Percentiles rank a stretch among this genome's conserved stretches.
These are phyloP conservation scores for Erpobdella octoculata DNA, from an alignment of 2,888 invertebrate genomes.

Conservation along the genomic window DNA sequence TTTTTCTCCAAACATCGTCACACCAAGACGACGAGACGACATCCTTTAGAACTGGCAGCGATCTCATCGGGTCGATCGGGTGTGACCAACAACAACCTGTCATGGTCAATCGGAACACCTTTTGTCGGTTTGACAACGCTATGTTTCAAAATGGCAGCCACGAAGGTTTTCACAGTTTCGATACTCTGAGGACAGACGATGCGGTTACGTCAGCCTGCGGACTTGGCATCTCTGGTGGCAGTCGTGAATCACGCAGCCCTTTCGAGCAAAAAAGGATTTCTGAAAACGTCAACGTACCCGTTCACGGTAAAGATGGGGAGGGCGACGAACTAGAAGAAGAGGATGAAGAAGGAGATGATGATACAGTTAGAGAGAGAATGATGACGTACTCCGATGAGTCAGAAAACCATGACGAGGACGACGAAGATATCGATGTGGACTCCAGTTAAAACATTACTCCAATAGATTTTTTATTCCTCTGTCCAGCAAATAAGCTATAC, in stretches of 20 bases:
- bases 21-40: not conserved
- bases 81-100: not conserved
- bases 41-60: not conserved
- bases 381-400: not conserved
- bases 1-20: not conserved
- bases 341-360: conserved; percentile 11
- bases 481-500: too few relatives aligned
- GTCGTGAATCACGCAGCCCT: not conserved
- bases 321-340: not conserved
- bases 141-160: not conserved
- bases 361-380: not conserved
- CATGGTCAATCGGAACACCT: not conserved
- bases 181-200: not conserved
- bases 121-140: not conserved
- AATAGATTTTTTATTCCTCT: too few relatives aligned
- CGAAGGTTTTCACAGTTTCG: too few relatives aligned
- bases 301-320: not conserved
- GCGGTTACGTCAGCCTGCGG: not conserved
- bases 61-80: not conserved
- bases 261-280: not conserved
- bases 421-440: conserved; percentile 20
- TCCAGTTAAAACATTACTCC: not conserved
- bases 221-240: not conserved
- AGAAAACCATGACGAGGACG: conserved; percentile 14
- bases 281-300: not conserved